A percentile compares a stretch with the other conserved stretches of the same genome.
These are phyloP conservation scores for Theocolax elegans DNA, from an alignment of 1,140 invertebrate genomes.

Conservation along the genomic window DNA sequence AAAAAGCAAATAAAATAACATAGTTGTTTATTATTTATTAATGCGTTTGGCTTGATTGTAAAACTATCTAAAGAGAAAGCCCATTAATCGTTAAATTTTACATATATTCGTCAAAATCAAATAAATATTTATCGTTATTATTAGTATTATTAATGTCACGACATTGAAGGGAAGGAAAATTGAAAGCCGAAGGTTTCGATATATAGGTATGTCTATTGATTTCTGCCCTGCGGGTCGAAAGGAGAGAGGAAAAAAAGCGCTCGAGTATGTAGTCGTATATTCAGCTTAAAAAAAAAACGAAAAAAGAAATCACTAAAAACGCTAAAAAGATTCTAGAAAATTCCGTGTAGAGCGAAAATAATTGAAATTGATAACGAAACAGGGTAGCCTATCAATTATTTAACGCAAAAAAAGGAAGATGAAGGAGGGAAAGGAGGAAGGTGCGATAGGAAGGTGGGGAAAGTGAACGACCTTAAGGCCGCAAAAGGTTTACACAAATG, in stretches of 20 bases:
- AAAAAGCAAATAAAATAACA: too few species aligned
- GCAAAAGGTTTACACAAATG: not conserved
- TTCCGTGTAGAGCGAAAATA: constrained; percentile 46
- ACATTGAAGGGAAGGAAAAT: not conserved
- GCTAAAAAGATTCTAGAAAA: constrained; percentile 12
- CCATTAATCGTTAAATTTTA: constrained; percentile 12
- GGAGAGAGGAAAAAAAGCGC: not conserved
- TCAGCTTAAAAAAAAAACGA: constrained; percentile 10
- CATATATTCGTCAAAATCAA: constrained; percentile 5
- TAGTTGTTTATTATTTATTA: too few species aligned
- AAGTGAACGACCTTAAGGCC: constrained; percentile 16
- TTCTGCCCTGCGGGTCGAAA: constrained; percentile 10
- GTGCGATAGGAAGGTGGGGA: not conserved
- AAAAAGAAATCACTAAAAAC: constrained; percentile 4
- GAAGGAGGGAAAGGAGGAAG: constrained; percentile 34
- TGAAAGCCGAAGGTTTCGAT: not conserved
- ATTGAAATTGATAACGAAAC: constrained; percentile 65
- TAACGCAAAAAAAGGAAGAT: constrained; percentile 49
- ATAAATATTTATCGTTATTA: constrained; percentile 25
- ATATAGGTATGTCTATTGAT: constrained; percentile 27
- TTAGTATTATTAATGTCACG: constrained; percentile 1
- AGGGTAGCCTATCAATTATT: constrained; percentile 68
- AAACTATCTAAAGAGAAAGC: not conserved
- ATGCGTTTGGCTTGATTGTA: not conserved
- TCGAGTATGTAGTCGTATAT: not conserved